These are phyloP conservation scores for Vesta saturnalis DNA, from an alignment of 2,888 invertebrate genomes.

Conservation along the genomic window DNA sequence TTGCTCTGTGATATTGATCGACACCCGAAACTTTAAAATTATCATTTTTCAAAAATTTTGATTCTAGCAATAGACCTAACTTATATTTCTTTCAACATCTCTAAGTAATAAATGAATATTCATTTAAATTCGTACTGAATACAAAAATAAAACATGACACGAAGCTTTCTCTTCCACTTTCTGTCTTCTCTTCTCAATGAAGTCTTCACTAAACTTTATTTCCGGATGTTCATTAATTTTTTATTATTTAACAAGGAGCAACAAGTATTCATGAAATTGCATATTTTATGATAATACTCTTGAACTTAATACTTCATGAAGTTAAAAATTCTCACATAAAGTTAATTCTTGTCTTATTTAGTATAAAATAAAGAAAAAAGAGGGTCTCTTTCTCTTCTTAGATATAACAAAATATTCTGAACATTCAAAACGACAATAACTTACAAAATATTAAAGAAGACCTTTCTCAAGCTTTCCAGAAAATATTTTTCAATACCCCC, in stretches of 20 bases:
- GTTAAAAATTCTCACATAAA: background rate
- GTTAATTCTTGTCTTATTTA: background rate
- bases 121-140: background rate
- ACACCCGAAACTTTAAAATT: no score
- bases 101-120: background rate
- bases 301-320: background rate
- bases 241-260: slow-evolving; percentile 5
- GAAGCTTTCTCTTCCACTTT: background rate
- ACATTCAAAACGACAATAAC: no score
- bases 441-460: no score
- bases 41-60: no score
- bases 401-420: no score
- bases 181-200: background rate
- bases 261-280: slow-evolving; percentile 15
- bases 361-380: background rate
- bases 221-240: slow-evolving; percentile 17
- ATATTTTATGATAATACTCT: slow-evolving; percentile 2
- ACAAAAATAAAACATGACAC: slow-evolving; percentile 5
- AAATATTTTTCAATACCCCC: no score
- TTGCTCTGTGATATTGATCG: no score
- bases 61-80: no score
- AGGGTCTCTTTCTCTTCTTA: no score
- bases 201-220: background rate
- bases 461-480: no score
- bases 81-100: background rate